These are phyloP conservation scores for Pachymerium ferrugineum DNA, from an alignment of 2,888 invertebrate genomes.

Conservation along the genomic window DNA sequence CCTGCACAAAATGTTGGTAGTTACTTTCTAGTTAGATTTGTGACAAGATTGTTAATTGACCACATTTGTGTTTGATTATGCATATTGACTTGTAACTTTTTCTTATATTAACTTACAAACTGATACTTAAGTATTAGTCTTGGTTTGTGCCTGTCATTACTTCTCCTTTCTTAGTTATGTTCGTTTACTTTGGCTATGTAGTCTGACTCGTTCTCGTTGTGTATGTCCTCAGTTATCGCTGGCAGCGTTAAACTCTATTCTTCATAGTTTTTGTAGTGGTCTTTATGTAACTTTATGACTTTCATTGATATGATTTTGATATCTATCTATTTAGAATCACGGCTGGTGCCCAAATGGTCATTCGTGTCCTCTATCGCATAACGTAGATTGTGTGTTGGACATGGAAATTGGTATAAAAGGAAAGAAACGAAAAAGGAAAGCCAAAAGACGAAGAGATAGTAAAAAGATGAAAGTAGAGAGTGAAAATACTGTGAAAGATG, in stretches of 20 bases:
- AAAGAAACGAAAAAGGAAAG: not conserved
- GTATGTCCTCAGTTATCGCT: no score
- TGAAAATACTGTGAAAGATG: not conserved
- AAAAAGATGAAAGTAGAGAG: not conserved
- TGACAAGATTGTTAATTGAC: no score
- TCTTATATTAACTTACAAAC: no score
- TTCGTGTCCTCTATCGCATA: conserved; percentile 45
- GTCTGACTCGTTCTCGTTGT: no score
- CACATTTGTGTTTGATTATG: no score
- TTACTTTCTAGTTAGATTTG: not conserved
- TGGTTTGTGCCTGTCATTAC: no score
- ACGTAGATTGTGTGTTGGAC: conserved; percentile 47
- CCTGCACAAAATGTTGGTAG: not conserved
- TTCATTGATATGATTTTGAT: no score
- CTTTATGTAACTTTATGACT: no score
- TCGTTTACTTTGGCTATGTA: not conserved
- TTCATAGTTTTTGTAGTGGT: no score
- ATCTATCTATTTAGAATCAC: conserved; percentile 39
- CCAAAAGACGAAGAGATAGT: not conserved
- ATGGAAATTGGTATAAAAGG: conserved; percentile 38
- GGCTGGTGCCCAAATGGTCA: conserved; percentile 47
- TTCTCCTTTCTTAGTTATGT: not conserved
- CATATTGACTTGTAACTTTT: no score
- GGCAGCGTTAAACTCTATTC: no score
- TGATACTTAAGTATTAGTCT: no score